Evolutionary conservation across 2,797 vertebrate genomes (phyloP), one percentile per base, ranked within the genome.

Genomic region (Xiphorhynchus erythropygius): DNA sequence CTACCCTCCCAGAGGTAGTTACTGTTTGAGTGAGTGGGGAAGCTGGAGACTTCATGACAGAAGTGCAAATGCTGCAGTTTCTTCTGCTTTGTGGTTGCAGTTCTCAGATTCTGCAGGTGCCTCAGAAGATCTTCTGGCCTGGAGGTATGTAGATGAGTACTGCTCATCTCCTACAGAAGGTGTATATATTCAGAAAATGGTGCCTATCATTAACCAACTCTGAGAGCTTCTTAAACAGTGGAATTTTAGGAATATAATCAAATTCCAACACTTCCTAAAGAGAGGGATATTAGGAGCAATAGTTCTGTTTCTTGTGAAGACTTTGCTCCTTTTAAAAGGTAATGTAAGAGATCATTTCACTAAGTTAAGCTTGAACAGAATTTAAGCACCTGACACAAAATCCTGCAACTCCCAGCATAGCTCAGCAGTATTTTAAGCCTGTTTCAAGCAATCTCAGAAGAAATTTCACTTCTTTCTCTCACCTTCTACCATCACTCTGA

Each of bases 361-460:
- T 44, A 81, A 84, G 70, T 81, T 75, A 62, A 83, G 74, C 33
- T 70, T 59, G 7, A 42, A 33, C 4, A 44, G 49, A 84, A 17
- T 70, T 84, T 79, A 82, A 69, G n/a, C 28, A 82, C 15, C 41
- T 71, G 74, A 86, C 23, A 55, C 1, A 4, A 86, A 95, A 83
- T 70, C 63, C 47, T 79, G 44, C 73, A 23, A 80, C 10, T 92
- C 57, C 47, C 64, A 82, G 23, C n/a, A 74, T 41, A 69, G 76
- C 78, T 93, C 42, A 81, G 42, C 24, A 84, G 41, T 68, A 82
- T 77, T 82, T 84, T 75, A 93, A 83, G 12, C 8, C 14, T 50
- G 37, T 75, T 90, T 86, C 68, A 92, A 89, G 82, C 32, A 81
- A 60, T n/a, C 32, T 11, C 68, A 96, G n/a, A 91, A 89, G 50